A percentile compares a stretch with the other conserved stretches of the same genome.
These are phyloP conservation scores for Xiphias gladius DNA, from an alignment of 2,113 vertebrate genomes.

Conservation along the genomic window DNA sequence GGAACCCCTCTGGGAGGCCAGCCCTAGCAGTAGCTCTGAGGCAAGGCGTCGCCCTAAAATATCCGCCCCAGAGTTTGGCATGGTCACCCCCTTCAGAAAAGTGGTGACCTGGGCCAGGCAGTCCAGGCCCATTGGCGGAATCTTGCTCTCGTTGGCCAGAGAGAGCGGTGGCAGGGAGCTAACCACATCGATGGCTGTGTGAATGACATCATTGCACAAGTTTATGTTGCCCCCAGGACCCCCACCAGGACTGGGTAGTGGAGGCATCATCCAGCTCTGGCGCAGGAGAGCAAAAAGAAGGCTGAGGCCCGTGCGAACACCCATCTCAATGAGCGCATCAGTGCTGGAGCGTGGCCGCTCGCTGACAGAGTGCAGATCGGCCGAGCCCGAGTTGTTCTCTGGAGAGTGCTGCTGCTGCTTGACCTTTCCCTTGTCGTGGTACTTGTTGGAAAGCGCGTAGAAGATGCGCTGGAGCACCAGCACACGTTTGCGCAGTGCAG, in stretches of 20 bases:
- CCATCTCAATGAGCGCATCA: slow-evolving; percentile 97
- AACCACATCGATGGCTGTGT: slow-evolving; percentile 95
- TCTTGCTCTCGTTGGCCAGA: slow-evolving; percentile 96
- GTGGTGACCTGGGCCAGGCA: slow-evolving; percentile 96
- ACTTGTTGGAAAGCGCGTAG: slow-evolving; percentile 98
- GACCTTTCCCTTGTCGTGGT: slow-evolving; percentile 96
- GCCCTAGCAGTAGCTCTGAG: slow-evolving; percentile 93
- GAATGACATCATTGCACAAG: slow-evolving; percentile 95
- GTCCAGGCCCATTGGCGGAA: slow-evolving; percentile 97
- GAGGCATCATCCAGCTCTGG: slow-evolving; percentile 97
- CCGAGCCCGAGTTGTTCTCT: slow-evolving; percentile 90
- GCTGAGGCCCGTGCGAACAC: slow-evolving; percentile 94
- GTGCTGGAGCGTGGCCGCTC: slow-evolving; percentile 95
- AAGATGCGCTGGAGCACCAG: slow-evolving; percentile 97
- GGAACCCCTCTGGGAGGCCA: slow-evolving; percentile 95
- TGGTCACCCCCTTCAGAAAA: slow-evolving; percentile 96
- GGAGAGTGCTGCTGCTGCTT: slow-evolving; percentile 97
- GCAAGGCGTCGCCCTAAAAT: slow-evolving; percentile 93
- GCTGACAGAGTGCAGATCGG: slow-evolving; percentile 93
- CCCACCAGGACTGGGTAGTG: slow-evolving; percentile 61
- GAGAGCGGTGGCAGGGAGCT: slow-evolving; percentile 94
- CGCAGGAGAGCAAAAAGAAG: slow-evolving; percentile 94
- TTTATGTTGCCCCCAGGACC: slow-evolving; percentile 83
- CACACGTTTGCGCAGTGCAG: slow-evolving; percentile 93
- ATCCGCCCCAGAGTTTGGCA: slow-evolving; percentile 96